Evolutionary conservation across 2,888 invertebrate genomes (phyloP), one percentile per base, ranked within the genome.

Genomic region (Pimpla rufipes): DNA sequence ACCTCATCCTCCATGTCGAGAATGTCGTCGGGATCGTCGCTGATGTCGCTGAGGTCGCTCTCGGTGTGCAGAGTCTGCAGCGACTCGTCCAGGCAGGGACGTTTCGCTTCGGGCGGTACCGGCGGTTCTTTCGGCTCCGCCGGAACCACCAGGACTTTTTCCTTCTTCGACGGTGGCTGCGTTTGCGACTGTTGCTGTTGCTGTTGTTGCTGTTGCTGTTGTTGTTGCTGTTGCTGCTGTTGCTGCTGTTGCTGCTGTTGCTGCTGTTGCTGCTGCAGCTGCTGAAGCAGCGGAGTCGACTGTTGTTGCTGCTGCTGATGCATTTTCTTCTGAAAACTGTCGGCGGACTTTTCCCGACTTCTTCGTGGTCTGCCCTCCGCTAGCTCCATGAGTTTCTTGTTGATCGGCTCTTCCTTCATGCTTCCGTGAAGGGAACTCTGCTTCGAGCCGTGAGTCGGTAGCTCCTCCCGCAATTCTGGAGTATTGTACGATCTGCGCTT

Each of bases 21-120:
- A 90, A 98, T 97, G 89, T 98, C 98, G 93, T 97, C 97, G 74
- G 97, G 97, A 93, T 97, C 97, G 89, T 97, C 97, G 91, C 97
- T 97, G 83, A 98, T 97, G 93, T 98, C 98, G 93, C 97, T 98
- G 13, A 98, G 95, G 92, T 97, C 96, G 90, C 93, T 96, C 95
- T 88, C 96, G 94, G 90, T 96, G 93, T 85, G 95, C 93, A 91
- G 94, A 92, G 87, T 95, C 94, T 83, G 95, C 67, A 84, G 90
- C 29, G 89, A 94, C 47, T 94, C 90, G 1, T 95, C 95, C 7
- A 93, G 88, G 37, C 91, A 90, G 1, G 88, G 77, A 57, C 92
- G 89, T 77, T 92, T 92, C 0, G 89, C 84, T 77, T 90, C 79
- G 88, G 91, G 73, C 0, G 88, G 64, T 13, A 23, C 90, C 37